Conservation (phyloP, 2,888 invertebrate species). For the Thereva unica region DNA sequence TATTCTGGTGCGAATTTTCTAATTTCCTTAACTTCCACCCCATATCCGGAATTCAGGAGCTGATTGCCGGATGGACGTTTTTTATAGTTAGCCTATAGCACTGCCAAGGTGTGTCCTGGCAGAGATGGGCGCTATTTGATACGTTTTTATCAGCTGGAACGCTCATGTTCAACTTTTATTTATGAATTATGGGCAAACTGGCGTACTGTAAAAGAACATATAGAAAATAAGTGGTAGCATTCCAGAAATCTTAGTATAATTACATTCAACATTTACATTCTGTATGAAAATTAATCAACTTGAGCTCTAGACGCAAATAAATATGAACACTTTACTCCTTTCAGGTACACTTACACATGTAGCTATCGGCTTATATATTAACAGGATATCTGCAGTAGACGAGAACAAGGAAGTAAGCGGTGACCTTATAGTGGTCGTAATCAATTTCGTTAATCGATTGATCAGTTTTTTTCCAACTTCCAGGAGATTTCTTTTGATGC, state of each 20-base stretch:
- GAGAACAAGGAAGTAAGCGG: conserved; percentile 66
- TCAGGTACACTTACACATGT: conserved; percentile 58
- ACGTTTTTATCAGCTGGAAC: too few relatives aligned
- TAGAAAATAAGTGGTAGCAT: too few relatives aligned
- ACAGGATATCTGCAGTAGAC: conserved; percentile 67
- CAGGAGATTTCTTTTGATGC: conserved; percentile 69
- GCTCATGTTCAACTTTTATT: too few relatives aligned
- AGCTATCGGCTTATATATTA: conserved; percentile 65
- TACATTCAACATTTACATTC: too few relatives aligned
- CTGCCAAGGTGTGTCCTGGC: neutral
- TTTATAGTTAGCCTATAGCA: neutral
- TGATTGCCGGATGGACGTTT: neutral
- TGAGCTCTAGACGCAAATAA: neutral
- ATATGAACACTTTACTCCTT: conserved; percentile 2
- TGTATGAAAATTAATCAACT: neutral
- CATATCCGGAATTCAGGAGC: neutral
- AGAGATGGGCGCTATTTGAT: too few relatives aligned
- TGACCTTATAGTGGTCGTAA: neutral
- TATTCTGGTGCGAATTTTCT: conserved; percentile 3
- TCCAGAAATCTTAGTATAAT: too few relatives aligned
- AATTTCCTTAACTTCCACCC: neutral
- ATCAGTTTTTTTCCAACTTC: conserved; percentile 43
- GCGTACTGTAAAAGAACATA: too few relatives aligned
- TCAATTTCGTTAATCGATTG: conserved; percentile 24
- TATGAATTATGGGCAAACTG: too few relatives aligned